A percentile compares a stretch with the other conserved stretches of the same genome.
These are phyloP conservation scores for Amia ocellicauda DNA, from an alignment of 2,113 vertebrate genomes.

Conservation along the genomic window DNA sequence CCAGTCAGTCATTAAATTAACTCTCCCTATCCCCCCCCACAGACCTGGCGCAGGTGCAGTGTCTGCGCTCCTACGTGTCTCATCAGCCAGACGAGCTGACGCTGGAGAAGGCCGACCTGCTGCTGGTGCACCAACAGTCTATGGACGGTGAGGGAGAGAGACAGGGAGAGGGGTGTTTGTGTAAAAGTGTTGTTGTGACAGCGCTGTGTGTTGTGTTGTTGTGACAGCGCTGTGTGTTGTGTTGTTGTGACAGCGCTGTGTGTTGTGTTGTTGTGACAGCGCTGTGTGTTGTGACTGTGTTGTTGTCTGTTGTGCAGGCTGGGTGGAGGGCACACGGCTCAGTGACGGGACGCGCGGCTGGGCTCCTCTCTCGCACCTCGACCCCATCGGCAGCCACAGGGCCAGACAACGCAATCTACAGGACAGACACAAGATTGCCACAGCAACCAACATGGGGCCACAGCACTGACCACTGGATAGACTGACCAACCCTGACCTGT, in stretches of 20 bases:
- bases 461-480: no score
- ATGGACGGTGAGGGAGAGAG: slow-evolving; percentile 75
- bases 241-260: not conserved
- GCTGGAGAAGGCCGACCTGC: slow-evolving; percentile 89
- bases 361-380: slow-evolving; percentile 80
- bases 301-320: slow-evolving; percentile 61
- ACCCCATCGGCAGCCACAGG: slow-evolving; percentile 74
- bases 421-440: slow-evolving; percentile 84
- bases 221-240: no score
- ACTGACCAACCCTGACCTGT: no score
- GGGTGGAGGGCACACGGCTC: slow-evolving; percentile 87
- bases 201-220: no score
- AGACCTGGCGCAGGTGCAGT: slow-evolving; percentile 89
- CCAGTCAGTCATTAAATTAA: not conserved
- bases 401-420: slow-evolving; percentile 78
- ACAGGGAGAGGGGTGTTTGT: not conserved
- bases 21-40: not conserved
- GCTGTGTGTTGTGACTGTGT: not conserved
- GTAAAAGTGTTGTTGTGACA: no score
- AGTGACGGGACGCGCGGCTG: slow-evolving; percentile 87
- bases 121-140: slow-evolving; percentile 83
- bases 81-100: slow-evolving; percentile 90
- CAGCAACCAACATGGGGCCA: slow-evolving; percentile 51
- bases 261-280: not conserved
- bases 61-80: slow-evolving; percentile 78